Conservation (phyloP, 2,888 invertebrate species). For the Tiphia femorata region DNA sequence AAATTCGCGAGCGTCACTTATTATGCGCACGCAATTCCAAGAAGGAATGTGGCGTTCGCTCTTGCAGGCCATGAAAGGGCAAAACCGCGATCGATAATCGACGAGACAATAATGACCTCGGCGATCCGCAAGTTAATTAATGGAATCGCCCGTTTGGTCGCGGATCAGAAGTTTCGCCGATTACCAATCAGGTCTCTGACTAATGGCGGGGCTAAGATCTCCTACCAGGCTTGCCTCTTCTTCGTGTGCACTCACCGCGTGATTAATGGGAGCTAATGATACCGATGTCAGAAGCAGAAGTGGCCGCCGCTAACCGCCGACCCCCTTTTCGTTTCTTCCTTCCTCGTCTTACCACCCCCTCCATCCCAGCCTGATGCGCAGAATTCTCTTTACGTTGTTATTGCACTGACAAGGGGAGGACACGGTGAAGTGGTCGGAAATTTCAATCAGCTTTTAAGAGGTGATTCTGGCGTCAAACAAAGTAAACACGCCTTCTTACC, state of each 20-base stretch:
- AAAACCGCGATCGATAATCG: constrained; percentile 10
- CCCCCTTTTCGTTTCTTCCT: constrained; percentile 12
- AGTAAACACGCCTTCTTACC: too few relatives aligned
- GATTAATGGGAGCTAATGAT: constrained; percentile 42
- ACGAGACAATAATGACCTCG: constrained; percentile 20
- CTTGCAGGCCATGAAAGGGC: too few relatives aligned
- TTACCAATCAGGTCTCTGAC: constrained; percentile 35
- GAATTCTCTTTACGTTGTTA: constrained; percentile 35
- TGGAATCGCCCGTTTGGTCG: constrained; percentile 22
- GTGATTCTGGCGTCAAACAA: too few relatives aligned
- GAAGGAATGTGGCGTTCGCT: too few relatives aligned
- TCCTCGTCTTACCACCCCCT: too few relatives aligned
- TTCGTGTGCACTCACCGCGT: constrained; percentile 19
- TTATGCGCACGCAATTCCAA: too few relatives aligned
- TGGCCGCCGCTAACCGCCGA: constrained; percentile 6
- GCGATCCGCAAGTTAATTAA: constrained; percentile 39
- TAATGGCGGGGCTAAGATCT: constrained; percentile 28
- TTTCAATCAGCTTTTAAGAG: neutral
- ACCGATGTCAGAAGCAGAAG: constrained; percentile 37
- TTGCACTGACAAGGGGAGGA: constrained; percentile 35
- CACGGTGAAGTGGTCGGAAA: constrained; percentile 10
- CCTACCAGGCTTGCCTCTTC: constrained; percentile 17
- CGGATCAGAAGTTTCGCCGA: constrained; percentile 38
- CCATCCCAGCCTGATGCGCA: neutral
- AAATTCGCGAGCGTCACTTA: too few relatives aligned